Evolutionary conservation across 2,797 vertebrate genomes (phyloP).

Genomic region (Caiman crocodilus): DNA sequence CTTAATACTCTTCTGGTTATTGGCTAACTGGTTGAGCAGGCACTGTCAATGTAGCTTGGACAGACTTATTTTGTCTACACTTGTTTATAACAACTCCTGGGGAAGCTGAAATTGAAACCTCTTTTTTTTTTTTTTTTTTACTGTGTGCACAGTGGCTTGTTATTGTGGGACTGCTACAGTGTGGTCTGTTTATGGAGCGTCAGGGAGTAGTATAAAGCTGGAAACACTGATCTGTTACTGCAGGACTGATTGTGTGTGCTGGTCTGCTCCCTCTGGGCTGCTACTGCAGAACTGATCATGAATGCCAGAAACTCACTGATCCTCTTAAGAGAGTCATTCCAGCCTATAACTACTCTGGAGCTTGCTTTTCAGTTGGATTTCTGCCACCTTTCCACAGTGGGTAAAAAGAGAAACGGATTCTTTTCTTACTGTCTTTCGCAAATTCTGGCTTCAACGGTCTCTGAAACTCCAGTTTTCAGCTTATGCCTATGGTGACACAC

Average conservation of each 20-base stretch:
- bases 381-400: neutral
- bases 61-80: neutral
- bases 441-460: neutral
- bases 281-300: neutral
- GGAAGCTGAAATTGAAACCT: neutral
- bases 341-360: neutral
- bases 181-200: neutral
- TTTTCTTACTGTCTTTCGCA: neutral
- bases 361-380: neutral
- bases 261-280: no score
- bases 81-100: neutral
- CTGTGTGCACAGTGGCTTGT: neutral
- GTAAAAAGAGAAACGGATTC: neutral
- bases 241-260: no score
- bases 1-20: neutral
- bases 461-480: neutral
- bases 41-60: neutral
- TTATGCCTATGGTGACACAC: neutral
- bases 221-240: neutral
- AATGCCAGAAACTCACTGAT: neutral
- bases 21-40: neutral
- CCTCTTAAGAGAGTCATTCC: neutral
- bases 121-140: neutral
- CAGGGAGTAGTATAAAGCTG: neutral
- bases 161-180: neutral